Conservation (phyloP, 1,140 invertebrate genomes). For the Drosophila nigrodunni region DNA sequence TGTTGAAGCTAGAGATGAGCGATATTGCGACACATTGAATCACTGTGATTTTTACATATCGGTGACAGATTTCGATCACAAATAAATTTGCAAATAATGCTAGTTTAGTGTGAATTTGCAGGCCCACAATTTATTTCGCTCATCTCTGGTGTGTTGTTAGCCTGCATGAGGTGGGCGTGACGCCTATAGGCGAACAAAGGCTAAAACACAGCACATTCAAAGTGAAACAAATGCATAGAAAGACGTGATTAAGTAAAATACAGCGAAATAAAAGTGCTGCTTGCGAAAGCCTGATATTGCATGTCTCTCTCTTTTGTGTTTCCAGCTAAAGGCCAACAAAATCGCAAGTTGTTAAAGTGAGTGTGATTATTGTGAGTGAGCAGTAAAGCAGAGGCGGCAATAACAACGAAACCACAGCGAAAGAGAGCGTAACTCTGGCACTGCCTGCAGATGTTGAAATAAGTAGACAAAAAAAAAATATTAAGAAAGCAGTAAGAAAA, state of each 20-base stretch:
- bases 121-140: constrained; percentile 29
- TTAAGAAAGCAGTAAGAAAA: constrained; percentile 36
- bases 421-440: constrained; percentile 40
- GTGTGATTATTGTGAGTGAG: constrained; percentile 25
- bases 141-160: constrained; percentile 33
- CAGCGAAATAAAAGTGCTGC: constrained; percentile 36
- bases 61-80: constrained; percentile 8
- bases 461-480: constrained; percentile 45
- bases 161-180: constrained; percentile 49
- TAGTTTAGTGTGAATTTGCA: constrained; percentile 26
- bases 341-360: constrained; percentile 29
- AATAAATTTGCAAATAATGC: not conserved
- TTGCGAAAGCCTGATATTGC: constrained; percentile 38
- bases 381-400: constrained; percentile 37
- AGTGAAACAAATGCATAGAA: constrained; percentile 39
- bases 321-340: constrained; percentile 47
- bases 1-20: constrained; percentile 41
- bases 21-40: constrained; percentile 30
- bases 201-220: constrained; percentile 9
- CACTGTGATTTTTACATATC: constrained; percentile 24
- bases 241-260: constrained; percentile 35
- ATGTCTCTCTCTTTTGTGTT: constrained; percentile 46
- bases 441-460: constrained; percentile 46
- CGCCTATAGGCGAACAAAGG: constrained; percentile 17
- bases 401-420: constrained; percentile 43